phyloP scores from a whole-genome alignment of 2,888 invertebrate genomes.

The Coleophora flavipennella region DNA sequence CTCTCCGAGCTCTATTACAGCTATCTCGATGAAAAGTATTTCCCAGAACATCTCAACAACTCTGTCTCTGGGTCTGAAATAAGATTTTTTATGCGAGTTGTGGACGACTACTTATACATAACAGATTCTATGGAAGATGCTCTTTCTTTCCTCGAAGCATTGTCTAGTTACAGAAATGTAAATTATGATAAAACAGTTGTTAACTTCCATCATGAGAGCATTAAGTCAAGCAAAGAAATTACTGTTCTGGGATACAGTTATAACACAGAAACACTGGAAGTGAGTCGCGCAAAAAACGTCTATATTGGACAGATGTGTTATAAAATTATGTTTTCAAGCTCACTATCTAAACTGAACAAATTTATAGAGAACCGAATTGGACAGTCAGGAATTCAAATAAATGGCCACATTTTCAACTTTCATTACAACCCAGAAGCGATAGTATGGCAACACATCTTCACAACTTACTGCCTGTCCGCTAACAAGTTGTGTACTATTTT shows the following conservation, averaged over 20 bases:
- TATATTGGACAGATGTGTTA: constrained; percentile 59
- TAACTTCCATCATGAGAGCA: constrained; percentile 41
- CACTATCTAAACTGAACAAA: constrained; percentile 35
- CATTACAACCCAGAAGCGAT: constrained; percentile 43
- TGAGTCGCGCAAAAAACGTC: constrained; percentile 50
- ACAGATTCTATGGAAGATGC: constrained; percentile 53
- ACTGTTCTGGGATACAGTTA: constrained; percentile 56
- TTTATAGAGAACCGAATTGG: constrained; percentile 58
- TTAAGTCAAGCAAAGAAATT: constrained; percentile 39
- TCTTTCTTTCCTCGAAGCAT: constrained; percentile 38
- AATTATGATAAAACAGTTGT: constrained; percentile 55
- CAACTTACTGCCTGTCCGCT: constrained; percentile 57
- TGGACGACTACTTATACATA: constrained; percentile 64
- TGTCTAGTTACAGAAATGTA: constrained; percentile 53
- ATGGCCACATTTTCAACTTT: constrained; percentile 54
- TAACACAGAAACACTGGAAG: constrained; percentile 44
- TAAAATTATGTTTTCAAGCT: constrained; percentile 52
- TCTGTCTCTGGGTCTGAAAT: constrained; percentile 21
- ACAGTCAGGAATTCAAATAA: constrained; percentile 57
- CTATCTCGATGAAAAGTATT: constrained; percentile 46
- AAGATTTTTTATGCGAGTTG: constrained; percentile 50
- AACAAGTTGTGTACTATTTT: constrained; percentile 64
- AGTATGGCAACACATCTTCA: constrained; percentile 55
- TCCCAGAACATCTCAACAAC: constrained; percentile 29
- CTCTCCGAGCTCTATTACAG: constrained; percentile 60